Conservation (phyloP, 2,797 vertebrate genomes). For the Karalla daura region DNA sequence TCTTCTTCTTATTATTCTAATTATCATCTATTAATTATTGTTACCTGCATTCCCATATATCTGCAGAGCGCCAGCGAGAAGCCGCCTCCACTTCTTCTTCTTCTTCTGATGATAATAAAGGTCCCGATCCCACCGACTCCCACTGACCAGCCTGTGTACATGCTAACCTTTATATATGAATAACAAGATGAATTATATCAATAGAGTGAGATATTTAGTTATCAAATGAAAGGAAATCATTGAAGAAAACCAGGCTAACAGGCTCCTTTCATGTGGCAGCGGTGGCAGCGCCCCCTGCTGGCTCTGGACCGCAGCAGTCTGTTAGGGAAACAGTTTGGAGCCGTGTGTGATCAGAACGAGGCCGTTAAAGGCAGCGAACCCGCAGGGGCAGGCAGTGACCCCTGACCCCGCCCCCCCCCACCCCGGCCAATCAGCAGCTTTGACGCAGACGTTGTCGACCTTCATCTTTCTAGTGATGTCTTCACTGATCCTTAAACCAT, state of each 20-base stretch:
- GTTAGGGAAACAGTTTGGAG: too few relatives aligned
- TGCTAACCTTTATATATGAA: slow-evolving; percentile 76
- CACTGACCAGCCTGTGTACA: slow-evolving; percentile 81
- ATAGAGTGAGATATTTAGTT: slow-evolving; percentile 84
- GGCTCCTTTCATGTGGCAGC: slow-evolving; percentile 58
- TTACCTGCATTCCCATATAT: slow-evolving; percentile 86
- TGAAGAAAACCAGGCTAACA: slow-evolving; percentile 45
- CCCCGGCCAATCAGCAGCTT: slow-evolving; percentile 75
- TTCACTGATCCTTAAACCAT: slow-evolving; percentile 87
- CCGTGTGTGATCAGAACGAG: too few relatives aligned
- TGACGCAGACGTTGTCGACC: slow-evolving; percentile 79
- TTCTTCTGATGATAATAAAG: slow-evolving; percentile 82
- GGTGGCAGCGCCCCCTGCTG: too few relatives aligned
- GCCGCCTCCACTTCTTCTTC: slow-evolving; percentile 73
- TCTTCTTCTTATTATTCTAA: slow-evolving; percentile 78
- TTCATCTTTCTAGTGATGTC: slow-evolving; percentile 81
- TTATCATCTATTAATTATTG: slow-evolving; percentile 76
- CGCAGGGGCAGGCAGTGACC: not conserved
- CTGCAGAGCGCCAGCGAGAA: slow-evolving; percentile 84
- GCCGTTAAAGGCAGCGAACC: not conserved
- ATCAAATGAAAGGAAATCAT: slow-evolving; percentile 68
- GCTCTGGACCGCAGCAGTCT: too few relatives aligned
- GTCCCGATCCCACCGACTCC: slow-evolving; percentile 74
- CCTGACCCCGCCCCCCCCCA: slow-evolving; percentile 7
- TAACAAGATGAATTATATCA: slow-evolving; percentile 77